phyloP scores from a whole-genome alignment of 2,797 vertebrate genomes.

The Crenichthys baileyi region DNA sequence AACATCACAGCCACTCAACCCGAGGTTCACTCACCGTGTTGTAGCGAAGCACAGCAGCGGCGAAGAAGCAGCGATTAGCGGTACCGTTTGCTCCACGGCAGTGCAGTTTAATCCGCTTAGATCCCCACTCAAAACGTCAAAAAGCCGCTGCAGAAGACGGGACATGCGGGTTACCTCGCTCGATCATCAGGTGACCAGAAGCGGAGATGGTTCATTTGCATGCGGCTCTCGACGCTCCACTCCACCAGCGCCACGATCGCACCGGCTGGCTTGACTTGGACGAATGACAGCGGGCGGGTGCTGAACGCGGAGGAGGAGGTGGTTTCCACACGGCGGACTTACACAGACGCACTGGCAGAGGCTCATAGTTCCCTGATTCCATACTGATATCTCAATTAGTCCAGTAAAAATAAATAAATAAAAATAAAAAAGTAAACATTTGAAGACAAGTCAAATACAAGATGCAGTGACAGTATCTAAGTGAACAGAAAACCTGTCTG shows the following conservation, averaged over 20 bases:
- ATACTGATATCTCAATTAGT: not conserved
- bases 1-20: constrained; percentile 47
- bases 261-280: constrained; percentile 66
- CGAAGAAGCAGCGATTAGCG: constrained; percentile 32
- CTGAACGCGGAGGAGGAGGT: constrained; percentile 42
- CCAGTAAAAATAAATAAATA: not conserved
- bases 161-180: constrained; percentile 7
- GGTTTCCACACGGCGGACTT: constrained; percentile 79
- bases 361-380: constrained; percentile 31
- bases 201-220: constrained; percentile 69
- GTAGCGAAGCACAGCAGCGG: constrained; percentile 46
- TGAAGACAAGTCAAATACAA: not conserved
- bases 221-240: constrained; percentile 71
- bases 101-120: constrained; percentile 31
- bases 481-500: not conserved
- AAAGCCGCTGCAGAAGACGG: constrained; percentile 13
- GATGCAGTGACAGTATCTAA: not conserved
- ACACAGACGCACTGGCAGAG: constrained; percentile 56
- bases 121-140: constrained; percentile 12
- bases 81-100: constrained; percentile 42
- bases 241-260: constrained; percentile 77
- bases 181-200: constrained; percentile 58
- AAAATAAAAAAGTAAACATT: too few species aligned
- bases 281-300: constrained; percentile 76
- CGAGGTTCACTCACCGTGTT: constrained; percentile 73